Base-by-base conservation (phyloP, 2,888 invertebrate species). In the Shargacucullia verbasci region DNA sequence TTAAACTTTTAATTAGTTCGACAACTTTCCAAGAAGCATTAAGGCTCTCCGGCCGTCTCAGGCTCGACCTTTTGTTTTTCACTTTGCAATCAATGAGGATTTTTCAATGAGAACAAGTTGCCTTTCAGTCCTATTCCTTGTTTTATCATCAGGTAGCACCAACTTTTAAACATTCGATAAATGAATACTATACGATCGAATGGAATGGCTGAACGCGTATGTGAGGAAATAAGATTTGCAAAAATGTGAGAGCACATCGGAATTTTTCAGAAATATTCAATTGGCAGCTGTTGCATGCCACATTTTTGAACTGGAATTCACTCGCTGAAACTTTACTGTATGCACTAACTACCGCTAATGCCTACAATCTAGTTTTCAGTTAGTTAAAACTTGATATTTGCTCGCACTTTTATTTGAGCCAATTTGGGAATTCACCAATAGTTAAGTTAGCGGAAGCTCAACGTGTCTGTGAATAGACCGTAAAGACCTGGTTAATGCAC, bases 1-100 rank as follows among this genome's bases (percentile, higher is more conserved):
- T 83, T 87, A 85, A 91, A 91, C 87, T 91, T 91, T 90, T 90
- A 91, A 91, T 91, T 91, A 91, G 88, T 91, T 91, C 76, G 66
- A 73, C 73, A 87, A 89, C 84, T 89, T 83, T 78, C 79, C 80
- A 88, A 87, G 85, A 86, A 85, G 81, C 84, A 82, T 88, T 89
- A 89, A 80, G 82, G 85, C 70, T 88, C 84, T 82, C 82, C 77
- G 75, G 66, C 75, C 65, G 76, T 75, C 78, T 73, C 70, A 79
- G 74, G 46, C 60, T 43, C 78, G 71, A 76, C 74, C 80, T 74
- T 76, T 80, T 84, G 82, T 81, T 85, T 86, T 83, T 82, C 82
- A 79, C 69, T 78, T 70, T 49, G 56, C 74, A 71, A 80, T 70
- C 75, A 76, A 74, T 73, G 57, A 60, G 57, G 50, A 48, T 66